Conservation (phyloP, 2,113 vertebrate genomes). For the Siphamia tubifer region DNA sequence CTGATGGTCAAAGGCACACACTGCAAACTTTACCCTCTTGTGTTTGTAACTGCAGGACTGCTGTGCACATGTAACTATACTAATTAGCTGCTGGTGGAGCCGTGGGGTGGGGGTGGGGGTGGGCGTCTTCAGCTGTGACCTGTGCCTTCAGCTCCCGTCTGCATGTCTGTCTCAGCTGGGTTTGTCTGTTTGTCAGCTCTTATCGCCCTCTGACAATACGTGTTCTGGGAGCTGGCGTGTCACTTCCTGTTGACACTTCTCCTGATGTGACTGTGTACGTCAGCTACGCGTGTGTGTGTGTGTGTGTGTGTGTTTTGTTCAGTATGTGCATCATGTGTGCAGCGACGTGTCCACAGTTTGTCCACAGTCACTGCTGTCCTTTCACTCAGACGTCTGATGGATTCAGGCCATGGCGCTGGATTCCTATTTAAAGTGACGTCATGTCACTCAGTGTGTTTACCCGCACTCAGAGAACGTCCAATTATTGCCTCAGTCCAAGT, state of each 20-base stretch:
- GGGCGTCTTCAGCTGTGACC: conserved; percentile 27
- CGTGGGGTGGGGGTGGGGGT: too few species aligned
- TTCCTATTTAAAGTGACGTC: conserved; percentile 37
- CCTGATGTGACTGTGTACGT: not conserved
- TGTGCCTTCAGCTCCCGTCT: conserved; percentile 9
- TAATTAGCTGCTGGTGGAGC: too few species aligned
- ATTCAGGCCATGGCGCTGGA: conserved; percentile 25
- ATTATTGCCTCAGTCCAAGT: too few species aligned
- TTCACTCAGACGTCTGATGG: conserved; percentile 10
- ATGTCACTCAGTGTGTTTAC: conserved; percentile 51
- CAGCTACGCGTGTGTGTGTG: not conserved
- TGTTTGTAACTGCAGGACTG: conserved; percentile 16
- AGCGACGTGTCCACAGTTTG: conserved; percentile 7
- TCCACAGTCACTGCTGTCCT: conserved; percentile 9
- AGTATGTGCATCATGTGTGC: conserved; percentile 31
- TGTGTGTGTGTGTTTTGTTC: not conserved
- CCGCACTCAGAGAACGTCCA: too few species aligned
- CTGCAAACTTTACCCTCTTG: not conserved
- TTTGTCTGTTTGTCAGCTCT: not conserved
- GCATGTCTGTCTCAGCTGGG: not conserved
- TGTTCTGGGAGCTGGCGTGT: too few species aligned
- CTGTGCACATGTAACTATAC: conserved; percentile 23
- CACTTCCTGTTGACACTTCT: not conserved
- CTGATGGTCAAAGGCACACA: conserved; percentile 38
- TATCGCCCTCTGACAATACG: not conserved